Evolutionary conservation across 1,140 invertebrate species (phyloP), one percentile per base, ranked within the genome.

Genomic region (Drosophila mojavensis): DNA sequence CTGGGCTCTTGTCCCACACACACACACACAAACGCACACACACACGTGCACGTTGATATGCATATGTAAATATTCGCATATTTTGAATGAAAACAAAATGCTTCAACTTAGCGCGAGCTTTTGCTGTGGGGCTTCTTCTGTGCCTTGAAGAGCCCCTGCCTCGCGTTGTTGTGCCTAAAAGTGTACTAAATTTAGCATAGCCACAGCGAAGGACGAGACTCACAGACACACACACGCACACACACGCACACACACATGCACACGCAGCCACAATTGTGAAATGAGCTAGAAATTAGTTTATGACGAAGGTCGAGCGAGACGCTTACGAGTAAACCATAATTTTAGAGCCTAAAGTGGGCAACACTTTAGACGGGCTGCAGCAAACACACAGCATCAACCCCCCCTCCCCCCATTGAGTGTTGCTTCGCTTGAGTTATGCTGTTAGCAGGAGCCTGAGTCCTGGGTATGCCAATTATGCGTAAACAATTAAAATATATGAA

Each of bases 241-340:
- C 43, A 45, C 43, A 45, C 43, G 17, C 15, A 5, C 43, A 20
- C 33, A 36, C 33, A 36, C 48, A 48, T 41, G 24, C 45, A 45
- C 15, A 47, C 15, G 20, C n/a, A n/a, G 28, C 9, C 24, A 17
- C 7, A 70, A 41, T 17, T 65, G 75, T 82, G 79, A 88, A 86
- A 88, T 86, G 82, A 86, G 83, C 76, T 83, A 70, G 76, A 86
- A 86, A 86, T 86, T 86, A 88, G 82, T 88, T 83, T 86, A 79
- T 58, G 72, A 54, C 76, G 82, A 88, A 86, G 82, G 83, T 88
- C 76, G 68, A 20, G 62, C 15, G 15, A 65, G 69, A 47, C 39
- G 4, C 17, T 36, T 33, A 24, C 56, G 48, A 68, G 53, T 50
- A 47, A n/a, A 33, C 11, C 30, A 47, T 45, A 56, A 53, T 51